Conservation (phyloP, 2,113 vertebrate species). For the Fulmarus glacialis region DNA sequence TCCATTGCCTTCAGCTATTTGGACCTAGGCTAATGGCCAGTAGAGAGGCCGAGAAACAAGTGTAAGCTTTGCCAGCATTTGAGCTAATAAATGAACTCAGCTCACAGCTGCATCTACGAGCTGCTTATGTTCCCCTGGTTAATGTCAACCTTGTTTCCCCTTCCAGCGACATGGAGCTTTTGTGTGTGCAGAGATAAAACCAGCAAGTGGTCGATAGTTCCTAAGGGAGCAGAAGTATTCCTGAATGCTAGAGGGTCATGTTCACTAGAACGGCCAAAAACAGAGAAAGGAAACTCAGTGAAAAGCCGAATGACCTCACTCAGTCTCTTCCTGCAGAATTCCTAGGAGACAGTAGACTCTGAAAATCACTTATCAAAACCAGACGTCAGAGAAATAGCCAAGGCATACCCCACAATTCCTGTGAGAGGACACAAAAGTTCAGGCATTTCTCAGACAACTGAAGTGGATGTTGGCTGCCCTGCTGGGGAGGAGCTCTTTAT, state of each 20-base stretch:
- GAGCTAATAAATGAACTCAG: constrained; percentile 73
- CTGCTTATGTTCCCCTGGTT: constrained; percentile 58
- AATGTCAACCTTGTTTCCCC: constrained; percentile 77
- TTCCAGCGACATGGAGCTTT: constrained; percentile 77
- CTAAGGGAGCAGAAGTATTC: constrained; percentile 68
- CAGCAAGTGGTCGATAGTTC: constrained; percentile 57
- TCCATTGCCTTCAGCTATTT: constrained; percentile 6
- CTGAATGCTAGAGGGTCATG: constrained; percentile 54
- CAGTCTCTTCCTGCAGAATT: constrained; percentile 60
- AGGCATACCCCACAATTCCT: constrained; percentile 57
- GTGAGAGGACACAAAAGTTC: constrained; percentile 16
- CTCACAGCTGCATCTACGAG: constrained; percentile 69
- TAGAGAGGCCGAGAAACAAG: constrained; percentile 33
- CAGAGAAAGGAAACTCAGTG: constrained; percentile 70
- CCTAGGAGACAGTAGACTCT: constrained; percentile 73
- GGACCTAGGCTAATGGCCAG: constrained; percentile 8
- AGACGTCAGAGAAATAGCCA: constrained; percentile 63
- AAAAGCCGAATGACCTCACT: constrained; percentile 76
- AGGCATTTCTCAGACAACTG: constrained; percentile 8
- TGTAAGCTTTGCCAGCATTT: constrained; percentile 47
- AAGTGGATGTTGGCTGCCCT: constrained; percentile 8
- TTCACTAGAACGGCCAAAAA: constrained; percentile 33
- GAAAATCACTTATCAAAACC: constrained; percentile 76
- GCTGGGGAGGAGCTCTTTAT: neutral
- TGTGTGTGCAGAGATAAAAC: constrained; percentile 77